Base-by-base conservation (phyloP, 2,113 vertebrate species). In the Noctilio leporinus region DNA sequence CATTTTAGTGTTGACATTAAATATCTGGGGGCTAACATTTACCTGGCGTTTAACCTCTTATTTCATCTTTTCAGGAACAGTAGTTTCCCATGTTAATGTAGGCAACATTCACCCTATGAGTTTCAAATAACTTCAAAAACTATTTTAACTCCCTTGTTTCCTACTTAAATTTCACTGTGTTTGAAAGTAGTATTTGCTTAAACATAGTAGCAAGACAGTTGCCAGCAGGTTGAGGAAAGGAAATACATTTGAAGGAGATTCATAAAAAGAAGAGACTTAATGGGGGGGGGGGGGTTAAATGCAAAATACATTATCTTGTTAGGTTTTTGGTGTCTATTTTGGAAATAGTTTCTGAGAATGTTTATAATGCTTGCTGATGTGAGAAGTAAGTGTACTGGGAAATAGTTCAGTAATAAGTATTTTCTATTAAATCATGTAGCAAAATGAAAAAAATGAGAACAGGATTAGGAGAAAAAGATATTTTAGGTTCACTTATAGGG, bases 381-480 rank as follows among this genome's bases (percentile, higher is more conserved):
- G 85, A 70, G 55, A 84, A 45, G 16, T 51, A 69, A 81, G 55
- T 51, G 38, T 77, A 51, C 30, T 82, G 49, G 38, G 47, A 67
- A 92, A 10, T 47, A 89, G 76, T 93, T 91, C n/a, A 72, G 0
- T 85, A 88, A 59, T 73, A 30, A 70, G 14, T 88, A n/a, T 59
- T 88, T 94, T 89, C 35, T 28, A 12, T 84, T 89, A 89, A 86
- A 30, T 93, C 11, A 5, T 89, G 28, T 91, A 85, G 16, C 7
- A 64, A 84, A 95, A 59, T 75, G n/a, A 65, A 92, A 83, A 86
- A 76, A 82, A 73, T 95, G 38, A 45, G n/a, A 89, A 55, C 0
- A 86, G 40, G 35, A 78, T 89, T 93, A 89, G 53, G 49, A 93
- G 45, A 82, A 96, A 94, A 88, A 16, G 14, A 16, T 70, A 15